Conservation (phyloP, 1,140 invertebrate species). For the Arctopsyche grandis region DNA sequence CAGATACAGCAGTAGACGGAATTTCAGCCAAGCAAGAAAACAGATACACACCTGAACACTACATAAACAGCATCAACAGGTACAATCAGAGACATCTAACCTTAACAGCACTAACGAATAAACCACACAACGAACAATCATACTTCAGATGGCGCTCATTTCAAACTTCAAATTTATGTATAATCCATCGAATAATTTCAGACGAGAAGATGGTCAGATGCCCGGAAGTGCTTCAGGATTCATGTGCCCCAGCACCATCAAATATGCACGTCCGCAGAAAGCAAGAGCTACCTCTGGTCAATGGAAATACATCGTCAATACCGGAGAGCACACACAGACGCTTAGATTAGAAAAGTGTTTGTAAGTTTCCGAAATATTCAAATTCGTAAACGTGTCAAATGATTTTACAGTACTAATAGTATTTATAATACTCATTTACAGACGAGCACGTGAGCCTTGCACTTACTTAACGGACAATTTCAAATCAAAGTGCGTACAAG, state of each 20-base stretch:
- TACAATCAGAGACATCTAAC: conserved; percentile 48
- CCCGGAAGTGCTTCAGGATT: conserved; percentile 73
- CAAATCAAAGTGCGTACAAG: conserved; percentile 83
- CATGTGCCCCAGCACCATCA: conserved; percentile 85
- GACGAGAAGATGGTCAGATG: conserved; percentile 66
- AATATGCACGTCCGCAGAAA: conserved; percentile 83
- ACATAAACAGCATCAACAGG: conserved; percentile 67
- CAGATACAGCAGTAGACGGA: conserved; percentile 67
- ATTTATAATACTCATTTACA: conserved; percentile 60
- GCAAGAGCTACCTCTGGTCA: conserved; percentile 82
- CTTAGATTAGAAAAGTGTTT: conserved; percentile 85
- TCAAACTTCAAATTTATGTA: neutral
- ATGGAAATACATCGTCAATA: conserved; percentile 91
- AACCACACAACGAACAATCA: no score
- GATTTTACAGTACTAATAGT: neutral
- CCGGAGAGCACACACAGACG: conserved; percentile 86
- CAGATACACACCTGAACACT: conserved; percentile 69
- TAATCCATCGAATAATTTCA: conserved; percentile 56
- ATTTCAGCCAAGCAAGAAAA: conserved; percentile 68
- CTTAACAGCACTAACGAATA: neutral
- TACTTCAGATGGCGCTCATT: neutral
- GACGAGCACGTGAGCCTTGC: conserved; percentile 78
- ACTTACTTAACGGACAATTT: conserved; percentile 84
- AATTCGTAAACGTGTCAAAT: neutral
- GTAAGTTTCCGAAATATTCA: conserved; percentile 67